Evolutionary conservation across 2,797 vertebrate species (phyloP).

Genomic region (Enteromius treurensis): DNA sequence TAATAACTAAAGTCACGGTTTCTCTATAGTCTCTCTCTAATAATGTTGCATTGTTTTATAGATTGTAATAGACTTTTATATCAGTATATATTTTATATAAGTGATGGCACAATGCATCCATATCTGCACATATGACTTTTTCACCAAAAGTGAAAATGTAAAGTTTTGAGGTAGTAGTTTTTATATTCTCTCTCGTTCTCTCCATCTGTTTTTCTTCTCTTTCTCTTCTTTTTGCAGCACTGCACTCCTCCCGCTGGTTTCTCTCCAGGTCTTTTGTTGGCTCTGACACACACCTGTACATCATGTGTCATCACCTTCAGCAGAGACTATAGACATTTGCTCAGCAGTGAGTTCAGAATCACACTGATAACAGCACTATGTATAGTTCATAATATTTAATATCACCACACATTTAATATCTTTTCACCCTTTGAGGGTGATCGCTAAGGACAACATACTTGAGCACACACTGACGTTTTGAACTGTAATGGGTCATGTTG

Average conservation of each 20-base stretch:
- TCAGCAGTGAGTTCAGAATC: neutral
- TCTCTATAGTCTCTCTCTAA: neutral
- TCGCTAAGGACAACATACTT: neutral
- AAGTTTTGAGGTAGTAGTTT: no score
- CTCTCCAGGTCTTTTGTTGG: neutral
- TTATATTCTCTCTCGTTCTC: neutral
- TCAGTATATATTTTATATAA: no score
- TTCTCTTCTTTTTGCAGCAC: neutral
- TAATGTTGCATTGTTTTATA: neutral
- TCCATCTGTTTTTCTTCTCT: neutral
- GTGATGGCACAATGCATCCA: no score
- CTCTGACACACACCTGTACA: conserved; percentile 6
- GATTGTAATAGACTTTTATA: neutral
- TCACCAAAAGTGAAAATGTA: no score
- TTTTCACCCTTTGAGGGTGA: neutral
- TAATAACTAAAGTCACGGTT: no score
- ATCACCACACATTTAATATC: neutral
- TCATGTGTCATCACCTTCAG: neutral
- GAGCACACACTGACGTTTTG: neutral
- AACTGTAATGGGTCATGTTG: neutral
- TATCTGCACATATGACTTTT: no score
- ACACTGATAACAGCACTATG: neutral
- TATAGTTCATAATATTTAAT: neutral
- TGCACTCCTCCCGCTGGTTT: neutral
- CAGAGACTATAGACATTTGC: neutral